phyloP scores from a whole-genome alignment of 2,888 invertebrate genomes.

The Ochropleura plecta region DNA sequence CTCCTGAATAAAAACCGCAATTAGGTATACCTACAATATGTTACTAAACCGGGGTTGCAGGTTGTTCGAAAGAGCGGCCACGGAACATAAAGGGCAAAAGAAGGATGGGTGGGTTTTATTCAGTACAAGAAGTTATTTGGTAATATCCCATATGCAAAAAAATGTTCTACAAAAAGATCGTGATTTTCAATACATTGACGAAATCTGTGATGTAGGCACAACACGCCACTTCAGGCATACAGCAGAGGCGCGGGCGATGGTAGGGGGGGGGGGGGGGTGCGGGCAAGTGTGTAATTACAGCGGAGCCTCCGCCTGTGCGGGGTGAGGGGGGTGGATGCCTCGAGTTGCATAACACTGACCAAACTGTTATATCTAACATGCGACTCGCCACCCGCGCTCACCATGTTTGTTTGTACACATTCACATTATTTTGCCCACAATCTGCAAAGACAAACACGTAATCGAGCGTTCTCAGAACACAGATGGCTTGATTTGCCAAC shows the following conservation, averaged over 20 bases:
- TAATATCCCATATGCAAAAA: too few relatives aligned
- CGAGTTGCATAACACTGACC: constrained; percentile 83
- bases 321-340: constrained; percentile 65
- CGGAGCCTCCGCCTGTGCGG: constrained; percentile 71
- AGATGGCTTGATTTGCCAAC: constrained; percentile 74
- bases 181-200: constrained; percentile 31
- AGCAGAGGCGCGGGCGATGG: constrained; percentile 55
- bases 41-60: not conserved
- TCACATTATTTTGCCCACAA: constrained; percentile 79
- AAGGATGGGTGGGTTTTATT: too few relatives aligned
- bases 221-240: constrained; percentile 64
- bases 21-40: not conserved
- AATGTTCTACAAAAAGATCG: constrained; percentile 28
- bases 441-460: constrained; percentile 70
- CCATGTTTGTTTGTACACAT: constrained; percentile 82
- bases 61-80: too few relatives aligned
- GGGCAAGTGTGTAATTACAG: constrained; percentile 84
- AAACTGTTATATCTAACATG: constrained; percentile 69
- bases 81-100: too few relatives aligned
- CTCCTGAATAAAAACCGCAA: not conserved
- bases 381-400: constrained; percentile 69
- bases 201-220: constrained; percentile 54
- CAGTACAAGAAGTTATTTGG: too few relatives aligned
- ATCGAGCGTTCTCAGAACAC: constrained; percentile 75
- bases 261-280: constrained; percentile 52